These are phyloP conservation scores for Zaprionus taronus DNA, from an alignment of 1,140 invertebrate genomes.

Conservation along the genomic window DNA sequence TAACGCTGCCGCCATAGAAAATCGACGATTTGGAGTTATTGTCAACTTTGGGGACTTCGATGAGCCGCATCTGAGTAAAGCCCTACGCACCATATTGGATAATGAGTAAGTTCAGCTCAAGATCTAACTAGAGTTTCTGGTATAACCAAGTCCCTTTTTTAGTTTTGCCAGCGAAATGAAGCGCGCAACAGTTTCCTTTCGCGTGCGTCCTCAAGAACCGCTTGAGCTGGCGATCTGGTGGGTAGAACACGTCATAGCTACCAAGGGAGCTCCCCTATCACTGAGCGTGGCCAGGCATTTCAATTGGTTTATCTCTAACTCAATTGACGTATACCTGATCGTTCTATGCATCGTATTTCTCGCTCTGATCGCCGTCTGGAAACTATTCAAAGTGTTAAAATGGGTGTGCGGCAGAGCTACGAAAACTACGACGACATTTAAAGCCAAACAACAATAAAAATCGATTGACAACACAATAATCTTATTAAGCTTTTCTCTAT, in stretches of 20 bases:
- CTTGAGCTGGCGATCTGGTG: constrained; percentile 86
- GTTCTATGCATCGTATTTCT: constrained; percentile 44
- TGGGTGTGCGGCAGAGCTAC: constrained; percentile 10
- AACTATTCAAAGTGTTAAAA: constrained; percentile 10
- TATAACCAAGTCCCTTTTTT: constrained; percentile 47
- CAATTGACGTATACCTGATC: constrained; percentile 87
- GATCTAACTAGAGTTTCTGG: neutral
- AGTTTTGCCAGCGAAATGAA: constrained; percentile 85
- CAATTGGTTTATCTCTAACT: constrained; percentile 87
- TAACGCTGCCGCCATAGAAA: constrained; percentile 86
- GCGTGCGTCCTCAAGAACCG: constrained; percentile 85
- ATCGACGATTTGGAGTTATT: constrained; percentile 86
- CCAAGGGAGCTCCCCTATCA: constrained; percentile 84
- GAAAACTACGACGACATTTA: constrained; percentile 2
- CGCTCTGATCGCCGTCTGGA: constrained; percentile 9
- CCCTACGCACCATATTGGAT: constrained; percentile 84
- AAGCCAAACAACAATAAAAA: constrained; percentile 54
- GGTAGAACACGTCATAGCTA: constrained; percentile 86
- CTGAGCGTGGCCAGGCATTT: constrained; percentile 85
- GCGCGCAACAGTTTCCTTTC: constrained; percentile 84
- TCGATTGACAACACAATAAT: neutral
- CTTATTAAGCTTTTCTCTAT: neutral
- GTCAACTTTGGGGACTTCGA: constrained; percentile 86
- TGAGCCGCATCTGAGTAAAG: constrained; percentile 85
- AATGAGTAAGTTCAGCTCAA: constrained; percentile 30